These are phyloP conservation scores for Aphaenogaster ashmeadi DNA, from an alignment of 1,140 invertebrate genomes.

Conservation along the genomic window DNA sequence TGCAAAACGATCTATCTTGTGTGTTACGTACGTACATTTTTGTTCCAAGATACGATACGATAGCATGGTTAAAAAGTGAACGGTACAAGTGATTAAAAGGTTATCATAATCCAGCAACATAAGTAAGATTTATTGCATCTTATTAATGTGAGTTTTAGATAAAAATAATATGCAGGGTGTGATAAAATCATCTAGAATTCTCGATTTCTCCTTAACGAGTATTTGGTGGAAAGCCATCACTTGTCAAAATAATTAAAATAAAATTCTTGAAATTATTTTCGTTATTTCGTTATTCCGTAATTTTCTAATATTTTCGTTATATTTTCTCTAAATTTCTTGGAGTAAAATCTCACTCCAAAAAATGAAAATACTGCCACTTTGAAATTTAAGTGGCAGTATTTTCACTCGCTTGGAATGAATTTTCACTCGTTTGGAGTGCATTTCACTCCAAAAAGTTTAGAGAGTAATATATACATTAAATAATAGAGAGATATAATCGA, in stretches of 20 bases:
- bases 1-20: slow-evolving; percentile 15
- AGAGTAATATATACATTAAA: not conserved
- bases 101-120: slow-evolving; percentile 10
- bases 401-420: too few species aligned
- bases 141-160: slow-evolving; percentile 13
- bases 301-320: not conserved
- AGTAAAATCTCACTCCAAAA: too few species aligned
- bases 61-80: not conserved
- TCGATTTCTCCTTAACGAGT: not conserved
- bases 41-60: not conserved
- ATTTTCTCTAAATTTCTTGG: not conserved
- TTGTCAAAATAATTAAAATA: slow-evolving; percentile 10
- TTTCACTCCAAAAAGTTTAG: too few species aligned
- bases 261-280: not conserved
- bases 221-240: not conserved
- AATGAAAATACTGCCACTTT: too few species aligned
- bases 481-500: not conserved
- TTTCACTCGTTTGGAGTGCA: too few species aligned
- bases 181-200: not conserved
- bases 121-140: slow-evolving; percentile 26
- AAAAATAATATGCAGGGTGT: not conserved
- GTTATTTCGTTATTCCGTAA: not conserved
- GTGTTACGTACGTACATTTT: not conserved
- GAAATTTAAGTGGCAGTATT: too few species aligned
- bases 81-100: slow-evolving; percentile 10